Evolutionary conservation across 2,797 vertebrate species (phyloP).

Genomic region (Mustela erminea): DNA sequence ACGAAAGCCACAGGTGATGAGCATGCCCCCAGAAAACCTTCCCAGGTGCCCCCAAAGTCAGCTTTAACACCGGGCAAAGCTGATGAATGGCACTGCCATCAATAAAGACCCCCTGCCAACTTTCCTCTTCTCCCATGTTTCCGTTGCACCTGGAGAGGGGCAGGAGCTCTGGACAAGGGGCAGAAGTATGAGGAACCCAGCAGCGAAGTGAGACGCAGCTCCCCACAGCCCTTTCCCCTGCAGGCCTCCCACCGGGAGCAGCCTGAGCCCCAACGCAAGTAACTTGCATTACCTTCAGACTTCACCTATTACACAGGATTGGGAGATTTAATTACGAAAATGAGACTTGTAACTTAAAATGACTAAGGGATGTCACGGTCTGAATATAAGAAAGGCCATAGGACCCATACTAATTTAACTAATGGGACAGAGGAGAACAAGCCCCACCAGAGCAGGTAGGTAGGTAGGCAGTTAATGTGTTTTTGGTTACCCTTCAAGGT

Average conservation of each 20-base stretch:
- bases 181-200: rapidly evolving
- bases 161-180: neutral
- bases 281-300: neutral
- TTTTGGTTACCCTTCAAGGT: neutral
- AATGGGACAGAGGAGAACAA: neutral
- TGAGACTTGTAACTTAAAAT: neutral
- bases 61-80: neutral
- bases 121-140: neutral
- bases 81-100: neutral
- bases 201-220: neutral
- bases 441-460: neutral
- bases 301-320: neutral
- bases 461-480: neutral
- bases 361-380: neutral
- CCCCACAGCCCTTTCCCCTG: neutral
- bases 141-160: neutral
- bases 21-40: neutral
- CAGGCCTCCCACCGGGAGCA: neutral
- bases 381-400: neutral
- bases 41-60: neutral
- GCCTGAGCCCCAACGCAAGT: neutral
- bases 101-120: neutral
- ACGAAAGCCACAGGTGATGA: neutral
- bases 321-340: neutral
- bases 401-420: neutral